A percentile compares a stretch with the other conserved stretches of the same genome.
Evolutionary conservation across 2,888 invertebrate genomes (phyloP).

Genomic region (Apodemia duryi): DNA sequence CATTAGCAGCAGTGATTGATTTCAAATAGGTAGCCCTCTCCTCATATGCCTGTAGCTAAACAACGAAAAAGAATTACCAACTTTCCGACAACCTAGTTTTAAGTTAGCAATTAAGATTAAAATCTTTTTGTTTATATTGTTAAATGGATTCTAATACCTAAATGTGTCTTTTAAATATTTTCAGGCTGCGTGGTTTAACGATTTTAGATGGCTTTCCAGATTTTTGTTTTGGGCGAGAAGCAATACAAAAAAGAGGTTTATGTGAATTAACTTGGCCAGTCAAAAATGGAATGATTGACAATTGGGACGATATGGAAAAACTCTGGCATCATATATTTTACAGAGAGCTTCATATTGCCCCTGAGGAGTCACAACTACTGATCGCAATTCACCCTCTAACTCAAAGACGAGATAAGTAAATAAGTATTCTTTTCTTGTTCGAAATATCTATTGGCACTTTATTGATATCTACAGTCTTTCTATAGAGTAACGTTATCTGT

Average conservation of each 20-base stretch:
- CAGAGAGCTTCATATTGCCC: conserved; percentile 88
- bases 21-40: no score
- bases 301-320: conserved; percentile 94
- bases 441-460: neutral
- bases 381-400: conserved; percentile 90
- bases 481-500: no score
- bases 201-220: conserved; percentile 53
- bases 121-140: no score
- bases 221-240: conserved; percentile 80
- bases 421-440: neutral
- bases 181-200: conserved; percentile 34
- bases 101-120: no score
- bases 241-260: conserved; percentile 69
- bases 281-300: conserved; percentile 86
- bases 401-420: conserved; percentile 83
- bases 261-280: conserved; percentile 85
- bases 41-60: no score
- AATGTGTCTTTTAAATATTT: neutral
- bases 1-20: no score
- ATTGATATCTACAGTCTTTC: neutral
- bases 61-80: no score
- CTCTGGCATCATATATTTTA: conserved; percentile 93
- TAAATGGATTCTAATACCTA: no score
- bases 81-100: no score
- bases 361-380: conserved; percentile 89